Conservation (phyloP, 2,797 vertebrate genomes). For the Clarias platycephalus region DNA sequence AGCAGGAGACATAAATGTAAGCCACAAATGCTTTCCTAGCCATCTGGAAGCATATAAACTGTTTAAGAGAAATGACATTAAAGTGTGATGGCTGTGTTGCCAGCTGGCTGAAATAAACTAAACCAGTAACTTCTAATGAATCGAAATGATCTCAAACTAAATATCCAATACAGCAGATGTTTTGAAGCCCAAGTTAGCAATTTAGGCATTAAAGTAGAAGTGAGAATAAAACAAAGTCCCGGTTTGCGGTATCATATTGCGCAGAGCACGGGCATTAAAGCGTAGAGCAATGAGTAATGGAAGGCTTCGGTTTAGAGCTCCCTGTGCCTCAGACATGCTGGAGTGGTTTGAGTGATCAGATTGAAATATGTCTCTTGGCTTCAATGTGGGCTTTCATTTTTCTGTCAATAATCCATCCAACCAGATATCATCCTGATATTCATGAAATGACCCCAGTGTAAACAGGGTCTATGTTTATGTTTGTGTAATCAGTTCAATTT, state of each 20-base stretch:
- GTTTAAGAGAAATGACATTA: slow-evolving; percentile 34
- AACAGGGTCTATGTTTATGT: neutral
- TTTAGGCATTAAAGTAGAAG: slow-evolving; percentile 23
- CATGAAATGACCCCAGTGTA: neutral
- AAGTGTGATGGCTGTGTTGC: slow-evolving; percentile 24
- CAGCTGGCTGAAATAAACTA: slow-evolving; percentile 30
- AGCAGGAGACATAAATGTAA: slow-evolving; percentile 21
- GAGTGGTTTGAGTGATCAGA: neutral
- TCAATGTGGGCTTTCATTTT: neutral
- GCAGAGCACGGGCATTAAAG: neutral
- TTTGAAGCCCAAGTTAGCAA: slow-evolving; percentile 22
- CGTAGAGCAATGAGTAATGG: neutral
- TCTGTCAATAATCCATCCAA: neutral
- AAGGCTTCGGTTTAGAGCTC: neutral
- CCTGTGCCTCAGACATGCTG: neutral
- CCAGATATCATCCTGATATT: neutral
- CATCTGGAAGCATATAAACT: slow-evolving; percentile 35
- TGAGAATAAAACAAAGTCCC: slow-evolving; percentile 15
- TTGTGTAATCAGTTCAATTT: neutral
- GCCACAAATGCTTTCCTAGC: slow-evolving; percentile 17
- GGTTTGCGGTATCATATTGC: slow-evolving; percentile 12
- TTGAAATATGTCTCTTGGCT: slow-evolving; percentile 13
- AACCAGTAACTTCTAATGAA: slow-evolving; percentile 28
- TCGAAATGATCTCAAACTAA: slow-evolving; percentile 18
- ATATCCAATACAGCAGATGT: slow-evolving; percentile 23